Evolutionary conservation across 2,888 invertebrate genomes (phyloP).

Genomic region (Phoenoteleia sp.): DNA sequence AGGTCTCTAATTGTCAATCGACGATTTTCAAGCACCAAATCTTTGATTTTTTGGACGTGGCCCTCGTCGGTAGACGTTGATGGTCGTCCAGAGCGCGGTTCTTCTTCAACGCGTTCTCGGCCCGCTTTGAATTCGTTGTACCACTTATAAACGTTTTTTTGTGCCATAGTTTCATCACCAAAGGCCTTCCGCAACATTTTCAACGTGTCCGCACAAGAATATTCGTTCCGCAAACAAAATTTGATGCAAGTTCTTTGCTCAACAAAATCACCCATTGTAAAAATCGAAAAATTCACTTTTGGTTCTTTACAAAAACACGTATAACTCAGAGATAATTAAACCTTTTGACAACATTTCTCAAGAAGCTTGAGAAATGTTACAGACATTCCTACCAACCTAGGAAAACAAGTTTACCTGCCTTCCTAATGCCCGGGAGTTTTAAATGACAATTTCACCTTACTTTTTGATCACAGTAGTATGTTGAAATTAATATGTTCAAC

Average conservation of each 20-base stretch:
- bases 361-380: not conserved
- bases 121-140: conserved; percentile 15
- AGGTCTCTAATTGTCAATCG: conserved; percentile 31
- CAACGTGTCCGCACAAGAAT: not conserved
- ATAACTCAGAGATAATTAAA: not conserved
- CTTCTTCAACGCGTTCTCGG: conserved; percentile 19
- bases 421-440: not conserved
- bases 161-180: conserved; percentile 7
- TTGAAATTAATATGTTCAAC: too few relatives aligned
- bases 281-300: not conserved
- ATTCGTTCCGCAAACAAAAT: not conserved
- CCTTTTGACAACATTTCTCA: not conserved
- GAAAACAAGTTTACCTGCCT: not conserved
- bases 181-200: conserved; percentile 31
- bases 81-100: not conserved
- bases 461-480: not conserved
- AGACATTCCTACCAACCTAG: not conserved
- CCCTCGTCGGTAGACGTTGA: conserved; percentile 2
- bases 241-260: not conserved
- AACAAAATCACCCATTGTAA: not conserved
- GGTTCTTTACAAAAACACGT: not conserved
- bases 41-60: conserved; percentile 8
- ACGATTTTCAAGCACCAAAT: conserved; percentile 28
- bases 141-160: conserved; percentile 4
- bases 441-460: not conserved